Evolutionary conservation across 2,797 vertebrate genomes (phyloP).

Genomic region (Acanthis flammea): DNA sequence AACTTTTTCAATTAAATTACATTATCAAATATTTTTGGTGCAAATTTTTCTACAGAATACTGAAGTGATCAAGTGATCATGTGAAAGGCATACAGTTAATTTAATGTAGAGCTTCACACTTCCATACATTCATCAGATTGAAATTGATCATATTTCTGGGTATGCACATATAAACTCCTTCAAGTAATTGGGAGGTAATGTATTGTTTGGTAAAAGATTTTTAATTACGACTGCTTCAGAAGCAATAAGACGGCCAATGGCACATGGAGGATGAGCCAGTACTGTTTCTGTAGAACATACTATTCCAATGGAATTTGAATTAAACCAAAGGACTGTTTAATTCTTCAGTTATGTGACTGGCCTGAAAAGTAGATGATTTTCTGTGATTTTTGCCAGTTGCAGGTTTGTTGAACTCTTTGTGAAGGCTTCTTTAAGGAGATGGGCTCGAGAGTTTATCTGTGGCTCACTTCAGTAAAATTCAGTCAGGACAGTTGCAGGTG

Average conservation of each 20-base stretch:
- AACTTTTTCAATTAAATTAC: not conserved
- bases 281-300: not conserved
- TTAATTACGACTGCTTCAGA: not conserved
- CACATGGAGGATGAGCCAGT: not conserved
- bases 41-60: not conserved
- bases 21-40: not conserved
- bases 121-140: not conserved
- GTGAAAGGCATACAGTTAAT: not conserved
- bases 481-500: rapidly evolving
- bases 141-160: not conserved
- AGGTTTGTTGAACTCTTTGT: not conserved
- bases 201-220: not conserved
- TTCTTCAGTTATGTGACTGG: not conserved
- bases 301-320: not conserved
- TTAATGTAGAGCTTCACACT: not conserved
- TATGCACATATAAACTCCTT: not conserved
- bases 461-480: not conserved
- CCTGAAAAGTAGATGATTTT: not conserved
- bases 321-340: not conserved
- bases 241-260: not conserved
- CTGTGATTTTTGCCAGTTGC: not conserved
- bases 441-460: not conserved
- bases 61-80: not conserved
- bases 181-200: not conserved
- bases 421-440: not conserved